Evolutionary conservation across 1,140 invertebrate species (phyloP).

Genomic region (Littorina saxatilis): DNA sequence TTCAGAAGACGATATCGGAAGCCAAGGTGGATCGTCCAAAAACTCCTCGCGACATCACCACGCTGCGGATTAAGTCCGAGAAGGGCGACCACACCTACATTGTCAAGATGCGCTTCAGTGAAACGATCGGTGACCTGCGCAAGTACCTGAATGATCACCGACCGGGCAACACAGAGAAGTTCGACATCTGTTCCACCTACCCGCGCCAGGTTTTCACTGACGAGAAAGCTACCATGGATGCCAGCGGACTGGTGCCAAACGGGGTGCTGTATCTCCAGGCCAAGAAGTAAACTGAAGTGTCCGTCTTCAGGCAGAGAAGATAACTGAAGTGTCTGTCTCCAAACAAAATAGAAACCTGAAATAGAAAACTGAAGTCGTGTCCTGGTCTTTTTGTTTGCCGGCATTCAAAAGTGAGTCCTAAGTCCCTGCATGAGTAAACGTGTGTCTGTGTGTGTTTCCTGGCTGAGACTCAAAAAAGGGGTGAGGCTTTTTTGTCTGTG

Average conservation of each 20-base stretch:
- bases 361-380: too few species aligned
- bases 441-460: too few species aligned
- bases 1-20: conserved; percentile 32
- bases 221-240: conserved; percentile 58
- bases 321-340: neutral
- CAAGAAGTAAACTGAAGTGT: conserved; percentile 42
- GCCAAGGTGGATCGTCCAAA: neutral
- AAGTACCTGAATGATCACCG: conserved; percentile 66
- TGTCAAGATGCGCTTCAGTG: conserved; percentile 73
- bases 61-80: conserved; percentile 70
- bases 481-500: too few species aligned
- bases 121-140: conserved; percentile 70
- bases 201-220: conserved; percentile 65
- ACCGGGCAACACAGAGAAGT: conserved; percentile 45
- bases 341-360: too few species aligned
- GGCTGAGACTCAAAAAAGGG: too few species aligned
- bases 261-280: conserved; percentile 68
- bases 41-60: conserved; percentile 65
- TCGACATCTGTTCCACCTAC: conserved; percentile 69
- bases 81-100: conserved; percentile 72
- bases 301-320: neutral
- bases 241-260: conserved; percentile 70
- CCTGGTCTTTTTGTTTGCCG: too few species aligned
- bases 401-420: too few species aligned
- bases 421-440: too few species aligned